Evolutionary conservation across 2,797 vertebrate species (phyloP).

Genomic region (Trichosurus vulpecula): DNA sequence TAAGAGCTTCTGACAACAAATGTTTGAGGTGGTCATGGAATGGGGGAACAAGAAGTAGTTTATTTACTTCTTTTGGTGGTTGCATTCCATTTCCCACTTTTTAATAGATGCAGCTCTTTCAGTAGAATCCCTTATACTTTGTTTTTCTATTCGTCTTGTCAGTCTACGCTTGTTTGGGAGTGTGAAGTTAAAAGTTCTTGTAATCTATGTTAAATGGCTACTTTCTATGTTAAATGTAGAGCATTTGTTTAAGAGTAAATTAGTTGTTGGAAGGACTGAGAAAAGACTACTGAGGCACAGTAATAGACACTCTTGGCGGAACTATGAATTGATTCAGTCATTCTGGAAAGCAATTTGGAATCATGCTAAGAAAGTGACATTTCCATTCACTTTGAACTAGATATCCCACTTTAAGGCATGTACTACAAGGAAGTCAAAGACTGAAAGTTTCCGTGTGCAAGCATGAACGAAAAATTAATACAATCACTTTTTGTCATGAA

Average conservation of each 20-base stretch:
- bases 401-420: neutral
- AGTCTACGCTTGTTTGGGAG: neutral
- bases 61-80: neutral
- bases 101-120: neutral
- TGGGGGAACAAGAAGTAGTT: neutral
- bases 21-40: neutral
- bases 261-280: neutral
- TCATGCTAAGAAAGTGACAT: neutral
- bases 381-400: neutral
- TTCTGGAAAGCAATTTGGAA: neutral
- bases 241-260: neutral
- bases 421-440: neutral
- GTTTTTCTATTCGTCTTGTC: neutral
- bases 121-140: neutral
- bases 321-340: neutral
- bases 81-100: neutral
- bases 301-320: neutral
- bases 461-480: neutral
- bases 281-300: neutral
- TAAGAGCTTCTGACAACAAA: neutral
- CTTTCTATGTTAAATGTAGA: neutral
- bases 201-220: neutral
- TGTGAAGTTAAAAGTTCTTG: neutral
- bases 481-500: neutral
- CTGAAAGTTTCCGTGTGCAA: neutral